Evolutionary conservation across 2,888 invertebrate species (phyloP), one percentile per base, ranked within the genome.

Genomic region (Brachyptera putata): DNA sequence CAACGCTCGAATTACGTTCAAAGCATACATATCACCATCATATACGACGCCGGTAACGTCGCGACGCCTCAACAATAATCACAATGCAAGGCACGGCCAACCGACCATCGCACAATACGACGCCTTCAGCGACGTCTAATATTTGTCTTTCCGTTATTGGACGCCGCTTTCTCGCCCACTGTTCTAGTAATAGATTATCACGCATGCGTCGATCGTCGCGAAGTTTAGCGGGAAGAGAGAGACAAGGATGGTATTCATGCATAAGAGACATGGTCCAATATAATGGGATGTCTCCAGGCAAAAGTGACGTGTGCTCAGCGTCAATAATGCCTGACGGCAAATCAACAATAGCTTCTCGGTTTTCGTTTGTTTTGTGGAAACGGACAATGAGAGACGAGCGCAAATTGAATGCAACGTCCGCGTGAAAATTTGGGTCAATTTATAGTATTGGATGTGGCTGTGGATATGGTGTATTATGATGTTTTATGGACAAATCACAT

Each of bases 141-240:
- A 58, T 63, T 63, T 63, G 63, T 63, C 63, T 63, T 60, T 48
- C 63, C 60, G 50, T 63, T 63, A 63, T 63, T 63, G 63, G 60
- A 60, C 63, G 56, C 16, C 26, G 49, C 49, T 34, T 34, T 34
- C 16, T 36, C 34, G 21, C 22, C 43, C 16, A 18, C 53, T 34
- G 50, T 50, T 50, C 26, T 50, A 46, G 50, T 25, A 14, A 4
- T 5, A 11, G 36, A 21, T 13, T 13, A 21, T 18, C 13, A 11
- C 30, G 30, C 30, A 11, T 30, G 53, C 53, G 34, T 13, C 34
- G 36, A 14, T 34, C 14, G 22, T 22, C 13, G 14, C 2, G 53
- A 53, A 5, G 11, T 25, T 3, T 34, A 26, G n/a, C n/a, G 14
- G 30, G 50, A 26, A 26, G 30, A 50, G 50, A 26, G 22, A 24